Conservation (phyloP, 1,140 invertebrate genomes). For the Portunus trituberculatus region DNA sequence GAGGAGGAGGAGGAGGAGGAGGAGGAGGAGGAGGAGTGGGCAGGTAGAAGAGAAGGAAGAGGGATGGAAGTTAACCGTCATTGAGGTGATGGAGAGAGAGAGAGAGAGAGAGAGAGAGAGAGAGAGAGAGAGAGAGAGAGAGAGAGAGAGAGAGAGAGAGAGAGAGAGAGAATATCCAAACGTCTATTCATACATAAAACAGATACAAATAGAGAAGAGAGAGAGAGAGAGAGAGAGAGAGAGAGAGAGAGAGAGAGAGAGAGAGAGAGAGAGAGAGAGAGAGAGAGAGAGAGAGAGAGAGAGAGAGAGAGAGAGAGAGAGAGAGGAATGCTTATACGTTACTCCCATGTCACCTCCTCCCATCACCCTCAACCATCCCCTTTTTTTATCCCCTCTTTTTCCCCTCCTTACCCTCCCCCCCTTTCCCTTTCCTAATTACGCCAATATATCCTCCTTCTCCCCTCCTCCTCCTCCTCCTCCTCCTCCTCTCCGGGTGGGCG, state of each 20-base stretch:
- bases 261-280: not conserved
- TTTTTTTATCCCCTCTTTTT: not conserved
- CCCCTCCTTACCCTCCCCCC: not conserved
- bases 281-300: slow-evolving; percentile 36
- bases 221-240: not conserved
- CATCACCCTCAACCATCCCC: not conserved
- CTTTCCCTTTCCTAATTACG: not conserved
- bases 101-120: not conserved
- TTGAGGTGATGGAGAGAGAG: not conserved
- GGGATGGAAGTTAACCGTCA: not conserved
- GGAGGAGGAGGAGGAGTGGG: not conserved
- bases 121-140: slow-evolving; percentile 31
- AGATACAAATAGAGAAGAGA: not conserved
- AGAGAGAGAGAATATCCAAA: not conserved
- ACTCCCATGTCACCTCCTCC: not conserved
- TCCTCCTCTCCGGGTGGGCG: not conserved
- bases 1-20: not conserved
- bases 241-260: not conserved
- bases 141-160: not conserved
- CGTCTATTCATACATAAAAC: too few relatives aligned
- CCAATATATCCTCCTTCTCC: not conserved
- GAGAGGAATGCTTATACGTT: not conserved
- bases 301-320: slow-evolving; percentile 14
- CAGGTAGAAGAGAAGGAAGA: slow-evolving; percentile 4
- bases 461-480: slow-evolving; percentile 6